A percentile compares a stretch with the other conserved stretches of the same genome.
Evolutionary conservation across 2,113 vertebrate species (phyloP).

Genomic region (Triplophysa dalaica): DNA sequence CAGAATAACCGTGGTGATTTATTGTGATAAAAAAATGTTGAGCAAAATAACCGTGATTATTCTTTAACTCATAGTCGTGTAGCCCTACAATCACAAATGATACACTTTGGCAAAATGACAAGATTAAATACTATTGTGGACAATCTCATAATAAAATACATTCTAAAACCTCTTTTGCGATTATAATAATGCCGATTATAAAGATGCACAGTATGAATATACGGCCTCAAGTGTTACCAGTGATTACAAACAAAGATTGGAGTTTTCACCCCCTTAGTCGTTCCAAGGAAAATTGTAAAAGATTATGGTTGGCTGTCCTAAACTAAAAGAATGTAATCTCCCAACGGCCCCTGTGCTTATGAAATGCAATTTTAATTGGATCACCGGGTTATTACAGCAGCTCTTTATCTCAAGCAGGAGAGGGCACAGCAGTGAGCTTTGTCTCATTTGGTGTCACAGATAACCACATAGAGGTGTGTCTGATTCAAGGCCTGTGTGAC

Average conservation of each 20-base stretch:
- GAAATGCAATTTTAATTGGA: conserved; percentile 51
- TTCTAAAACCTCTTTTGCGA: neutral
- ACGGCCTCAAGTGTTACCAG: conserved; percentile 2
- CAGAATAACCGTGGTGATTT: no score
- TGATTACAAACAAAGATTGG: conserved; percentile 44
- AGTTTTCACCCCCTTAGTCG: conserved; percentile 36
- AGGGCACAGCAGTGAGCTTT: conserved; percentile 22
- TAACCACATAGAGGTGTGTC: conserved; percentile 18
- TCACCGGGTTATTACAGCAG: conserved; percentile 33
- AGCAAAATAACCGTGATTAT: no score
- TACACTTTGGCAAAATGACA: neutral
- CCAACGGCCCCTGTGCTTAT: conserved; percentile 37
- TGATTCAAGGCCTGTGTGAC: neutral
- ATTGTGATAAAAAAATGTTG: no score
- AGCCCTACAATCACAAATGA: neutral
- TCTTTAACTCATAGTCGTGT: no score
- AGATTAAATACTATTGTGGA: neutral
- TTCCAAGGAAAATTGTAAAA: conserved; percentile 31
- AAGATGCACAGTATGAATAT: conserved; percentile 5
- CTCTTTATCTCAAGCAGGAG: conserved; percentile 12
- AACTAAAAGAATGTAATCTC: conserved; percentile 45
- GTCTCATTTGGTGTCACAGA: conserved; percentile 12
- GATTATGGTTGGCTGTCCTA: conserved; percentile 37
- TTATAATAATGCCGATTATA: neutral
- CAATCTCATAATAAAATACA: neutral